phyloP scores from a whole-genome alignment of 1,140 invertebrate genomes.

The Antheraea pernyi region DNA sequence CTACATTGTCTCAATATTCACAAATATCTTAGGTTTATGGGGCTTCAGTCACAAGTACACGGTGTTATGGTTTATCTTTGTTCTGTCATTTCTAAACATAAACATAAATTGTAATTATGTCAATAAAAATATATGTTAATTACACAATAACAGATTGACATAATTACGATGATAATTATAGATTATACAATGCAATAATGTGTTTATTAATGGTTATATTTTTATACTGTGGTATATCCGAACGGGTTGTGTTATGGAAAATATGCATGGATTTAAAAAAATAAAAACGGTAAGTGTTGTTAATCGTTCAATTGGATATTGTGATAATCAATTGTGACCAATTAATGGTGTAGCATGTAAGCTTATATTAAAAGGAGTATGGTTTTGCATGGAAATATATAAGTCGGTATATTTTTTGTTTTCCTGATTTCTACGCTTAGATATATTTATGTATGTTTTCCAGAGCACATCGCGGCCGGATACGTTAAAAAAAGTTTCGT shows the following conservation, averaged over 20 bases:
- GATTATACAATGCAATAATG: constrained; percentile 36
- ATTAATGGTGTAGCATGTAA: constrained; percentile 44
- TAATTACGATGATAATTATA: background rate
- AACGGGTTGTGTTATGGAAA: constrained; percentile 69
- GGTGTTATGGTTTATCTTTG: constrained; percentile 72
- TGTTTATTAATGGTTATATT: constrained; percentile 39
- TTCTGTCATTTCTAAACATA: constrained; percentile 60
- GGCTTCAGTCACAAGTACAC: constrained; percentile 62
- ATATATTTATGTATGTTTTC: constrained; percentile 43
- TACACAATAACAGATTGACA: background rate
- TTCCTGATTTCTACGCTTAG: background rate
- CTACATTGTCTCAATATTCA: constrained; percentile 61
- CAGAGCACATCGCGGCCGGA: constrained; percentile 58
- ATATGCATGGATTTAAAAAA: constrained; percentile 47
- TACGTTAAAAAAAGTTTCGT: constrained; percentile 24
- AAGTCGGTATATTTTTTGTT: background rate
- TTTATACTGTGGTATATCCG: constrained; percentile 53
- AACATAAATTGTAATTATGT: constrained; percentile 28
- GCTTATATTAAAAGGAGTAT: constrained; percentile 36
- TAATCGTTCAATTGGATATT: constrained; percentile 12
- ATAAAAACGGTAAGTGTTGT: constrained; percentile 52
- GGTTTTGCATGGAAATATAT: constrained; percentile 35
- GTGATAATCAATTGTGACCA: constrained; percentile 21
- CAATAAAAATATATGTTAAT: constrained; percentile 17
- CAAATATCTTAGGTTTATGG: constrained; percentile 55